Evolutionary conservation across 2,888 invertebrate species (phyloP).

Genomic region (Brenthis ino): DNA sequence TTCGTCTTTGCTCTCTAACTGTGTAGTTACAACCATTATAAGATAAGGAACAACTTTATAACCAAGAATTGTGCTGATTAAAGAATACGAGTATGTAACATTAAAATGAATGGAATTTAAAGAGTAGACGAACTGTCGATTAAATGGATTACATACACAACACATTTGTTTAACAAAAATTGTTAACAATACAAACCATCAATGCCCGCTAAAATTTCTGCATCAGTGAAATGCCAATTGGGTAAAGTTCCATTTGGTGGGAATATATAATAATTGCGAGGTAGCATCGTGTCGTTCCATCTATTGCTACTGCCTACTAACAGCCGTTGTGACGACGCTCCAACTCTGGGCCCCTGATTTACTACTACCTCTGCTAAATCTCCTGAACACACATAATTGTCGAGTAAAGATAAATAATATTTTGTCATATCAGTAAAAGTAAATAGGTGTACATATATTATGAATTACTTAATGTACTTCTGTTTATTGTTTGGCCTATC

Average conservation of each 20-base stretch:
- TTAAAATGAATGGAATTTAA: too few species aligned
- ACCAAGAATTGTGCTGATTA: too few species aligned
- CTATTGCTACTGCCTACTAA: constrained; percentile 80
- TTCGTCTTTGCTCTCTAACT: too few species aligned
- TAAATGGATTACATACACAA: not conserved
- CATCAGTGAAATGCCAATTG: constrained; percentile 85
- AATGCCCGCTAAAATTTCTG: constrained; percentile 86
- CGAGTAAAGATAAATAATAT: not conserved
- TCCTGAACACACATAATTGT: constrained; percentile 59
- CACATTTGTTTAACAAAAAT: not conserved
- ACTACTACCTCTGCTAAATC: constrained; percentile 86
- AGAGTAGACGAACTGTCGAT: not conserved
- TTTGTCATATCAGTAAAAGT: not conserved
- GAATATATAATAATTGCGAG: constrained; percentile 80
- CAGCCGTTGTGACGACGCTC: constrained; percentile 64
- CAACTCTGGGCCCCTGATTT: constrained; percentile 83
- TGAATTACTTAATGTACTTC: too few species aligned
- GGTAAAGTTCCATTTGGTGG: constrained; percentile 64
- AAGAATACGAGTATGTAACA: too few species aligned
- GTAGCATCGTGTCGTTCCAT: constrained; percentile 86
- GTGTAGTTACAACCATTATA: too few species aligned
- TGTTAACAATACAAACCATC: constrained; percentile 76
- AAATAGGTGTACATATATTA: not conserved
- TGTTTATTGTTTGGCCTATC: too few species aligned
- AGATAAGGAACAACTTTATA: too few species aligned